Base-by-base conservation (phyloP, 2,888 invertebrate genomes). In the Spodoptera littoralis region DNA sequence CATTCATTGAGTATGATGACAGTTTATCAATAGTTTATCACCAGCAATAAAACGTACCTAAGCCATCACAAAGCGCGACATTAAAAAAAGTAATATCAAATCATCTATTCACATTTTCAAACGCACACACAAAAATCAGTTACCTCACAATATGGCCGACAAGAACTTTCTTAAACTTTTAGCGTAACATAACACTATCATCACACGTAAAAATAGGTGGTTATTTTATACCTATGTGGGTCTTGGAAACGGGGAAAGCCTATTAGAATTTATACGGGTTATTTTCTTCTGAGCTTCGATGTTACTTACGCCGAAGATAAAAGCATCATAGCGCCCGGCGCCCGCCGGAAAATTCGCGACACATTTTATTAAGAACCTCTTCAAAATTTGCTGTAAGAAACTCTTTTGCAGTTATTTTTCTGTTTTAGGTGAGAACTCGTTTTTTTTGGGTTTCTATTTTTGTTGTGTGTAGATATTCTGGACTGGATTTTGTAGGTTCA, bases 231-330 rank as follows among this genome's bases (percentile, higher is more conserved):
- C 22, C 11, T 24, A 36, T 36, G 8, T 36, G 9, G 4, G 36
- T 13, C 57, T 51, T 51, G 46, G n/a, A 41, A 68, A 61, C 47
- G 50, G 58, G 44, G 59, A 58, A 60, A 54, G 45, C 48, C 63
- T 62, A 47, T 76, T 70, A 70, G 50, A 70, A 58, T 70, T 68
- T 73, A 67, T 64, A 58, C 22, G 64, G 50, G 60, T 58, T 52
- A 47, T 48, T 44, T 51, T 65, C 42, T 30, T 45, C 49, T 13
- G 48, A 13, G 24, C 49, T 41, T n/a, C 43, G 49, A 24, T 11
- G 45, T 49, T 56, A 50, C 18, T 18, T 18, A 18, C 18, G 18
- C 18, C 18, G 53, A 50, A 73, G 53, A 54, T 70, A 70, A 70
- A 73, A 73, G 47, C 53, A 54, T 73, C 56, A 60, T 53, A 47